phyloP scores from a whole-genome alignment of 2,797 vertebrate genomes.

The Gobio occitaniae region DNA sequence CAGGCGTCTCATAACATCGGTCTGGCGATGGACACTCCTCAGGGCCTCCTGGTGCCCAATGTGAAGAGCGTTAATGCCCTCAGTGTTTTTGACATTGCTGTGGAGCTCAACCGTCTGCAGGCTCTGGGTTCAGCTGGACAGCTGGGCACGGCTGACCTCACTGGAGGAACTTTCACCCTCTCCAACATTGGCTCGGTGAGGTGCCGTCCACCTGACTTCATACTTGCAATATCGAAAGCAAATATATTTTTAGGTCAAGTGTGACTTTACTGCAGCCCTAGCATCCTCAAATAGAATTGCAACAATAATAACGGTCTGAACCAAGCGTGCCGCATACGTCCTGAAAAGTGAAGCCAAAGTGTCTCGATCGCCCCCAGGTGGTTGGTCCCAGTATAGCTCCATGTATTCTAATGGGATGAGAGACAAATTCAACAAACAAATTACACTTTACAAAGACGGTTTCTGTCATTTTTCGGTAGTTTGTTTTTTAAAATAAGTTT shows the following conservation, averaged over 20 bases:
- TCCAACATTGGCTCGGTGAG: constrained; percentile 97
- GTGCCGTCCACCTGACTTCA: not conserved
- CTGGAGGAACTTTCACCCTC: constrained; percentile 91
- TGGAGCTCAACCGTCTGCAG: constrained; percentile 90
- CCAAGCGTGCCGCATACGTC: too few species aligned
- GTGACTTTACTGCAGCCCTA: not conserved
- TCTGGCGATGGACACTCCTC: constrained; percentile 92
- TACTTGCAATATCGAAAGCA: not conserved
- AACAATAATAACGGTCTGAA: not conserved
- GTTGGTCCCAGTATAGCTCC: too few species aligned
- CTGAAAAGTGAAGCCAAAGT: too few species aligned
- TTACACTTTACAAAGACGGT: too few species aligned
- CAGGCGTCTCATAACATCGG: constrained; percentile 96
- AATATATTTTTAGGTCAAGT: not conserved
- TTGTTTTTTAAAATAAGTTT: too few species aligned
- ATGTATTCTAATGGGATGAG: too few species aligned
- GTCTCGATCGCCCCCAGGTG: too few species aligned
- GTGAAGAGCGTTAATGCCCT: constrained; percentile 91
- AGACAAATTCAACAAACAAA: too few species aligned
- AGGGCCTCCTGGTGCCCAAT: constrained; percentile 92
- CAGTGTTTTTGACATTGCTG: constrained; percentile 88
- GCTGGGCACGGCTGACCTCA: constrained; percentile 86
- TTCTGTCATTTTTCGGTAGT: too few species aligned
- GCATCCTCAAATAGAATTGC: not conserved
- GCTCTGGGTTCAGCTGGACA: constrained; percentile 83